Evolutionary conservation across 2,888 invertebrate species (phyloP).

Genomic region (Tanytarsus gracilentus): DNA sequence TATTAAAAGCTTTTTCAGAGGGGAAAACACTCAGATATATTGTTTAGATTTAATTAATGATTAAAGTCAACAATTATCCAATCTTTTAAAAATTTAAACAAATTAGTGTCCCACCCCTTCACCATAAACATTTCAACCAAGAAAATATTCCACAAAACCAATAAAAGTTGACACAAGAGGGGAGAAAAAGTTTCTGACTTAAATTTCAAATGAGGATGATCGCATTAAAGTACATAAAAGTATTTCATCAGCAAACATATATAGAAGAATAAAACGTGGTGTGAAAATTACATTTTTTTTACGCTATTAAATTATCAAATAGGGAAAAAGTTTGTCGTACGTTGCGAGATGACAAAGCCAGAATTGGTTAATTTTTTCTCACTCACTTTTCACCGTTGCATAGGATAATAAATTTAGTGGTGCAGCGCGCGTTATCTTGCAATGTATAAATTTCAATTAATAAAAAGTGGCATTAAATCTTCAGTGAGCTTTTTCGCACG

Average conservation of each 20-base stretch:
- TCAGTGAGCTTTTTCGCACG: not conserved
- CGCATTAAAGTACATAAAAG: not conserved
- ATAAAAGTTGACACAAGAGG: no score
- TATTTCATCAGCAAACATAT: not conserved
- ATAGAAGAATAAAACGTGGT: constrained; percentile 1
- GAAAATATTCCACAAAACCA: no score
- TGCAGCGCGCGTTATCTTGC: not conserved
- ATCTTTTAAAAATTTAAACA: no score
- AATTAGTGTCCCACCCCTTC: no score
- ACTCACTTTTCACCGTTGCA: not conserved
- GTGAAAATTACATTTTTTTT: constrained; percentile 20
- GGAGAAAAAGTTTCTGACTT: not conserved
- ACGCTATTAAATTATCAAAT: constrained; percentile 22
- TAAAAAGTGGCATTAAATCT: not conserved
- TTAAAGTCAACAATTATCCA: no score
- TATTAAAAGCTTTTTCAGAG: no score
- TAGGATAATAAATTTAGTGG: not conserved
- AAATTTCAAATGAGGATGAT: not conserved
- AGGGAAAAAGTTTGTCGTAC: constrained; percentile 9
- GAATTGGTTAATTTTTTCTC: not conserved
- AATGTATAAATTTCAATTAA: constrained; percentile 3
- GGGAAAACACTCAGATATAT: no score
- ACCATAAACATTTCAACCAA: no score
- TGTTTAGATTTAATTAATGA: no score
- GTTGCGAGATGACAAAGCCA: constrained; percentile 1